These are phyloP conservation scores for Castor canadensis DNA, from an alignment of 2,113 vertebrate genomes.

Conservation along the genomic window DNA sequence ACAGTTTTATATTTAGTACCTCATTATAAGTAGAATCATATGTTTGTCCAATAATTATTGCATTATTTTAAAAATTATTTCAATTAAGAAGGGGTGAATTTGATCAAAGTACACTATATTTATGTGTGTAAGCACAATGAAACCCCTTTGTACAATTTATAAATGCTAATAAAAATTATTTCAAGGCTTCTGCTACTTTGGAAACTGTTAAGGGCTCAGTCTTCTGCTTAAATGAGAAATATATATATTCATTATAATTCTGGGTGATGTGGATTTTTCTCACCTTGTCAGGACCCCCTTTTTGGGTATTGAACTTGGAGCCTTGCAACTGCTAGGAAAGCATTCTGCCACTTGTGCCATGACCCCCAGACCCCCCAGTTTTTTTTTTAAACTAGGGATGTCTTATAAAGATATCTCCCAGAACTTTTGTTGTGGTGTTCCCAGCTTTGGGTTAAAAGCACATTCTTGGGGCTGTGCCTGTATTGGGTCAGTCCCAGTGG, in stretches of 20 bases:
- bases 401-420: background rate
- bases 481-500: background rate
- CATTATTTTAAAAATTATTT: constrained; percentile 1
- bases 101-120: too few species aligned
- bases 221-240: background rate
- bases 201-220: background rate
- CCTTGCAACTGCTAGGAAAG: too few species aligned
- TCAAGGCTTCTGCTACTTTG: constrained; percentile 1
- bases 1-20: background rate
- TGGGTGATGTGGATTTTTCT: background rate
- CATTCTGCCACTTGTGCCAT: too few species aligned
- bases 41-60: background rate
- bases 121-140: too few species aligned
- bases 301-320: background rate
- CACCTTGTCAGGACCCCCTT: background rate
- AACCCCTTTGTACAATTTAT: too few species aligned
- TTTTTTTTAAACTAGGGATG: background rate
- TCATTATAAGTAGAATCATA: background rate
- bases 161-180: background rate
- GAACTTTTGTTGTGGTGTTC: constrained; percentile 3
- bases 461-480: background rate
- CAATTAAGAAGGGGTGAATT: too few species aligned
- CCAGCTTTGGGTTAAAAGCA: constrained; percentile 9
- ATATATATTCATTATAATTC: background rate
- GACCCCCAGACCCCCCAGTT: background rate